phyloP scores from a whole-genome alignment of 2,797 vertebrate genomes.

The Crypturellus tataupa region DNA sequence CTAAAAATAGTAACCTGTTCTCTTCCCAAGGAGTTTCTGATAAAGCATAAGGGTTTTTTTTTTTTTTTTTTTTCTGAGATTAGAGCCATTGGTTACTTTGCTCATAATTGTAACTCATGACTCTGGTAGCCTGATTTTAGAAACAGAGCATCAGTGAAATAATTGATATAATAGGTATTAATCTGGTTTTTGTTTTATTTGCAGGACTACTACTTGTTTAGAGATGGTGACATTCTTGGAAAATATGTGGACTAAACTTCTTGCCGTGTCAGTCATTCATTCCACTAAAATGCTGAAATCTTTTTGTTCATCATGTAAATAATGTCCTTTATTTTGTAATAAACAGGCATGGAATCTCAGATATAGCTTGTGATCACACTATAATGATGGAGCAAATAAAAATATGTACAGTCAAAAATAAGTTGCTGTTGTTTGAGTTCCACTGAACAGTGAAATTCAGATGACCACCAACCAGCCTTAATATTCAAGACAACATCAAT shows the following conservation, averaged over 20 bases:
- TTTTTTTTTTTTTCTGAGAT: neutral
- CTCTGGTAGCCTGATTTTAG: neutral
- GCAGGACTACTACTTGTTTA: conserved; percentile 98
- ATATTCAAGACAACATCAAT: conserved; percentile 33
- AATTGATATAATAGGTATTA: neutral
- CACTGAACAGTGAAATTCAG: conserved; percentile 30
- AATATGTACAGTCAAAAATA: conserved; percentile 56
- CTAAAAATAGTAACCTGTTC: neutral
- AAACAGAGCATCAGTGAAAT: neutral
- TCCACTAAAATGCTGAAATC: conserved; percentile 77
- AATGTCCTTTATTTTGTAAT: conserved; percentile 82
- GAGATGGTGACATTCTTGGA: conserved; percentile 95
- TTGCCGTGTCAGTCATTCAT: conserved; percentile 78
- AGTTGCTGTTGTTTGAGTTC: conserved; percentile 43
- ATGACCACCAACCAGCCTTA: conserved; percentile 63
- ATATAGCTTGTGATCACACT: conserved; percentile 54
- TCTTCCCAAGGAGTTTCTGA: neutral
- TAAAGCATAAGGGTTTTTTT: neutral
- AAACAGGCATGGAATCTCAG: conserved; percentile 68
- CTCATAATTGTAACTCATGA: neutral
- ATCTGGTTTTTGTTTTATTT: neutral
- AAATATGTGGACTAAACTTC: conserved; percentile 91
- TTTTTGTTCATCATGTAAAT: conserved; percentile 83
- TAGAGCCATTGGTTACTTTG: neutral
- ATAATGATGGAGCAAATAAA: conserved; percentile 81